Conservation (phyloP, 2,888 invertebrate genomes). For the Hirudinaria manillensis region DNA sequence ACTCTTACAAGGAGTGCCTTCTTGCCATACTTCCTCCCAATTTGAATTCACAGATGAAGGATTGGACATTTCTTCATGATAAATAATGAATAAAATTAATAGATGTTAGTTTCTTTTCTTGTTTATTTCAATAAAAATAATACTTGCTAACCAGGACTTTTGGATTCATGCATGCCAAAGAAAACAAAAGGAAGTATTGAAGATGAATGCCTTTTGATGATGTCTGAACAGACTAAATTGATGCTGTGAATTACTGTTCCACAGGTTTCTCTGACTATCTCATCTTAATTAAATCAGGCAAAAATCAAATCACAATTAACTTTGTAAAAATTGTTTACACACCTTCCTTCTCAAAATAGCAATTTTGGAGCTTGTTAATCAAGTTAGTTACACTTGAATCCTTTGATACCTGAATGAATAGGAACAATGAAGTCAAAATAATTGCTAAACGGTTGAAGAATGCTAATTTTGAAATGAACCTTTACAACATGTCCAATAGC, state of each 20-base stretch:
- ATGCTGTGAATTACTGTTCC: slow-evolving; percentile 67
- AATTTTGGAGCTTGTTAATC: slow-evolving; percentile 61
- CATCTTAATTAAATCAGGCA: slow-evolving; percentile 60
- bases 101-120: neutral
- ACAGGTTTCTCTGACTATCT: slow-evolving; percentile 63
- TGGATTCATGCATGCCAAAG: slow-evolving; percentile 75
- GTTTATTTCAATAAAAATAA: neutral
- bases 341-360: slow-evolving; percentile 68
- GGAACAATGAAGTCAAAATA: neutral
- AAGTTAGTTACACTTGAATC: slow-evolving; percentile 66
- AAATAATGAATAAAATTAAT: neutral
- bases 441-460: neutral
- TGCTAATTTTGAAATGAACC: slow-evolving; percentile 41
- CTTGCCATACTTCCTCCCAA: slow-evolving; percentile 83
- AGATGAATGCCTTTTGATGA: slow-evolving; percentile 71
- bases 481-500: slow-evolving; percentile 75
- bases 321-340: slow-evolving; percentile 30
- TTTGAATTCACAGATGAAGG: slow-evolving; percentile 45
- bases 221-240: slow-evolving; percentile 71
- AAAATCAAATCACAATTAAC: neutral
- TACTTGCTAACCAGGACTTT: neutral
- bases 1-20: slow-evolving; percentile 67
- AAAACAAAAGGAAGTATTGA: slow-evolving; percentile 75
- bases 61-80: slow-evolving; percentile 2
- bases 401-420: slow-evolving; percentile 62